Evolutionary conservation across 2,888 invertebrate species (phyloP).

Genomic region (Cheiracanthium punctorium): DNA sequence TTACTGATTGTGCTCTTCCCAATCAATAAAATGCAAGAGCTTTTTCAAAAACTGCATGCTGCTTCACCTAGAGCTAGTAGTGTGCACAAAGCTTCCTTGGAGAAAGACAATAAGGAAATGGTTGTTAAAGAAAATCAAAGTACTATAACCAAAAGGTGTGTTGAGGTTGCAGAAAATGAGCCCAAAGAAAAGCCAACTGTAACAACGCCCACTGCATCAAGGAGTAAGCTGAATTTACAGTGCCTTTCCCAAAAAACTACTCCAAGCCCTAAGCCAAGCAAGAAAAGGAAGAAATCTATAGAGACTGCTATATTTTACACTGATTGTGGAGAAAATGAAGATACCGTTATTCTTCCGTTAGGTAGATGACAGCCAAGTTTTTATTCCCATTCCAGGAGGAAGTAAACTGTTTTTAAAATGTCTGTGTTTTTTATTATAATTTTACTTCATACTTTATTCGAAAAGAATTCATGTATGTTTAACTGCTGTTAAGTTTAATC

Average conservation of each 20-base stretch:
- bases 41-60: slow-evolving; percentile 85
- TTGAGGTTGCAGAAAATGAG: background rate
- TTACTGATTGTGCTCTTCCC: slow-evolving; percentile 86
- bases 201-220: slow-evolving; percentile 22
- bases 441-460: too few species aligned
- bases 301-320: slow-evolving; percentile 57
- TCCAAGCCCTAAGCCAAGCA: slow-evolving; percentile 33
- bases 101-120: background rate
- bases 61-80: slow-evolving; percentile 71
- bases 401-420: too few species aligned
- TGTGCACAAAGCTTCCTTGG: background rate
- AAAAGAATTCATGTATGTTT: too few species aligned
- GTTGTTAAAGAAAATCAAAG: background rate
- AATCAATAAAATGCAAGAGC: slow-evolving; percentile 83
- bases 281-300: slow-evolving; percentile 46
- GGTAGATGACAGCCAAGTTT: slow-evolving; percentile 46
- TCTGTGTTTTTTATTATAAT: too few species aligned
- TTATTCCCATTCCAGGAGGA: too few species aligned
- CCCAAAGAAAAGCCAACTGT: background rate
- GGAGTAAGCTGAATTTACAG: slow-evolving; percentile 27
- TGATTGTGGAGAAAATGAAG: slow-evolving; percentile 38
- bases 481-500: too few species aligned
- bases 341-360: slow-evolving; percentile 54
- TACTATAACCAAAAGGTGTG: background rate
- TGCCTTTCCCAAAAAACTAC: slow-evolving; percentile 50